Conservation (phyloP, 2,888 invertebrate species). For the Brachycybe producta region DNA sequence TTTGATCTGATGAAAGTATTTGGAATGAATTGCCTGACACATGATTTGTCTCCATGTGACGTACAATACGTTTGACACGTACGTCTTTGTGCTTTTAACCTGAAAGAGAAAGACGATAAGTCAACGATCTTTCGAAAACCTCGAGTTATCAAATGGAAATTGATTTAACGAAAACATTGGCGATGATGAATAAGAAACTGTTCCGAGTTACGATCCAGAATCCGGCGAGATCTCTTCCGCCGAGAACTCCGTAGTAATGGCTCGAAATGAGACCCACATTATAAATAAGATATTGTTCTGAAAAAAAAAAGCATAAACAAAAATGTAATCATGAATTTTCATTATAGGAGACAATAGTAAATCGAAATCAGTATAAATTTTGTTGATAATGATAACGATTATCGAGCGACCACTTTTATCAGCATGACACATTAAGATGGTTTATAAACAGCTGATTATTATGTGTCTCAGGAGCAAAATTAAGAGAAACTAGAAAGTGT, state of each 20-base stretch:
- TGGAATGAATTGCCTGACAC: constrained; percentile 36
- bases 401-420: not conserved
- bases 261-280: constrained; percentile 42
- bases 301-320: constrained; percentile 22
- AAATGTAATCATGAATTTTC: not conserved
- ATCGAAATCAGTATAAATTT: too few relatives aligned
- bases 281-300: constrained; percentile 42
- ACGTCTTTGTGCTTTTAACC: constrained; percentile 11
- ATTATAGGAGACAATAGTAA: not conserved
- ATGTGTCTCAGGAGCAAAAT: too few relatives aligned
- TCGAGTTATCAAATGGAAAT: not conserved
- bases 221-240: constrained; percentile 34
- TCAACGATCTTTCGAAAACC: not conserved
- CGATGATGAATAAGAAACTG: constrained; percentile 26
- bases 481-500: too few relatives aligned
- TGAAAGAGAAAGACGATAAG: constrained; percentile 18
- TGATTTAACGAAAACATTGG: constrained; percentile 11
- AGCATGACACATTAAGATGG: too few relatives aligned
- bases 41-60: constrained; percentile 39
- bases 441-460: too few relatives aligned
- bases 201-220: constrained; percentile 31
- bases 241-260: constrained; percentile 40
- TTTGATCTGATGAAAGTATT: constrained; percentile 39
- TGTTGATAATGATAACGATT: too few relatives aligned
- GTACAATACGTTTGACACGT: constrained; percentile 31